Conservation (phyloP, 1,140 invertebrate genomes). For the Drosophila virilis region DNA sequence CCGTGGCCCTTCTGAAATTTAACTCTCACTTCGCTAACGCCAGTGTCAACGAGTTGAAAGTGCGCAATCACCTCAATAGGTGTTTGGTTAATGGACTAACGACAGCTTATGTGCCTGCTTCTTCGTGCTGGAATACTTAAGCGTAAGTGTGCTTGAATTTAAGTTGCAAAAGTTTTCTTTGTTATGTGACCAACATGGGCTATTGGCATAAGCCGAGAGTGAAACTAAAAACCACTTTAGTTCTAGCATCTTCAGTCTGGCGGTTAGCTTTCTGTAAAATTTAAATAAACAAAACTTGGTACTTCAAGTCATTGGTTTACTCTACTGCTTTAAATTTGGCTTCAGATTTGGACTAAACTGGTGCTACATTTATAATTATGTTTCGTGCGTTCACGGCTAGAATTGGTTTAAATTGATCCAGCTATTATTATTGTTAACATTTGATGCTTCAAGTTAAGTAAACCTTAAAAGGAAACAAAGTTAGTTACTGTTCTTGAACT, state of each 20-base stretch:
- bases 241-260: neutral
- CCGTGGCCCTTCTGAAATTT: slow-evolving; percentile 32
- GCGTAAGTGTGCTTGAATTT: neutral
- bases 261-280: too few relatives aligned
- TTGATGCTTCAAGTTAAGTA: too few relatives aligned
- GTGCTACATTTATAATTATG: too few relatives aligned
- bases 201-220: neutral
- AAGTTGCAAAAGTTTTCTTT: slow-evolving; percentile 17
- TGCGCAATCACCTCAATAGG: slow-evolving; percentile 26
- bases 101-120: slow-evolving; percentile 4
- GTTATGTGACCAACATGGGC: slow-evolving; percentile 8
- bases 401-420: too few relatives aligned
- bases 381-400: too few relatives aligned
- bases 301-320: too few relatives aligned
- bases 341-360: too few relatives aligned
- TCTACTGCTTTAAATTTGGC: too few relatives aligned
- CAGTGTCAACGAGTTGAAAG: slow-evolving; percentile 12
- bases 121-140: slow-evolving; percentile 7
- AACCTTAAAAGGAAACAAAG: too few relatives aligned
- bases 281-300: too few relatives aligned
- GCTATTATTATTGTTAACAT: too few relatives aligned
- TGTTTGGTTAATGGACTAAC: slow-evolving; percentile 45
- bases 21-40: slow-evolving; percentile 14
- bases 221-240: neutral
- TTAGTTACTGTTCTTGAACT: too few relatives aligned